Conservation (phyloP, 2,797 vertebrate genomes). For the Pantherophis alleghaniensis region DNA sequence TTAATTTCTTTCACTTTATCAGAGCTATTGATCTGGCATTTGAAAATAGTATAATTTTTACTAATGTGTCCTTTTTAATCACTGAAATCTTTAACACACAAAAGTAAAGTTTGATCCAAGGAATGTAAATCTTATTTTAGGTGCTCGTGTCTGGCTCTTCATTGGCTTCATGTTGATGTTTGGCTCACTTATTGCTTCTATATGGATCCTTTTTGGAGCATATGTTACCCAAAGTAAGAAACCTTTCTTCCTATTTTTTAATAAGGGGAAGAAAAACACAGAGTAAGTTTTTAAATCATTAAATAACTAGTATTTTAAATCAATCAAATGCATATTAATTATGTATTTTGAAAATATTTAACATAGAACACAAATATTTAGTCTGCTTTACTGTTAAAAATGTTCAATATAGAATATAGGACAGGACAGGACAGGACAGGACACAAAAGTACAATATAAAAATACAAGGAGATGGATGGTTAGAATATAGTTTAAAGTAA, state of each 20-base stretch:
- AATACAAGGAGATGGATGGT: not conserved
- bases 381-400: not conserved
- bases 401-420: not conserved
- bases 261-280: not conserved
- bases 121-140: slow-evolving; percentile 59
- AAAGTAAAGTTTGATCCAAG: not conserved
- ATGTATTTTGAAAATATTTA: slow-evolving; percentile 1
- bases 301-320: not conserved
- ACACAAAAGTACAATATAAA: not conserved
- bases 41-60: not conserved
- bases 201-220: slow-evolving; percentile 88
- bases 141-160: slow-evolving; percentile 89
- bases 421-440: not conserved
- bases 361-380: not conserved
- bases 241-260: slow-evolving; percentile 3
- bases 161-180: slow-evolving; percentile 94
- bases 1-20: not conserved
- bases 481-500: not conserved
- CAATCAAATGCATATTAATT: not conserved
- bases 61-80: not conserved
- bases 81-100: not conserved
- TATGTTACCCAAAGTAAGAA: slow-evolving; percentile 88
- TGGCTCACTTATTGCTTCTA: slow-evolving; percentile 86
- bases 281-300: not conserved
- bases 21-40: not conserved